Conservation (phyloP, 1,140 invertebrate genomes). For the Drosophila nigrodunni region DNA sequence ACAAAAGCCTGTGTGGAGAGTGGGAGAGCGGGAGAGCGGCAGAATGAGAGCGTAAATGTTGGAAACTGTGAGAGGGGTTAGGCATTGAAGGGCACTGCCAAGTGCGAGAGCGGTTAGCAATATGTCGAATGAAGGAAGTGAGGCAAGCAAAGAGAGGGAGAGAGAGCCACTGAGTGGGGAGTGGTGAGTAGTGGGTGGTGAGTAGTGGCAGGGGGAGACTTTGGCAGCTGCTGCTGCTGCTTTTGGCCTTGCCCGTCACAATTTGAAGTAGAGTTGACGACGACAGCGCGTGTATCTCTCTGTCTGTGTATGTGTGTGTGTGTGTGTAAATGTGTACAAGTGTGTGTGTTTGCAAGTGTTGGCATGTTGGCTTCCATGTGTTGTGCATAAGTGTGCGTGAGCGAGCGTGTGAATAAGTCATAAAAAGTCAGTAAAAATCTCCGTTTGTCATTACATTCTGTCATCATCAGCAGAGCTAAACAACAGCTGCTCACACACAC, state of each 20-base stretch:
- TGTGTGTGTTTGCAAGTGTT: constrained; percentile 16
- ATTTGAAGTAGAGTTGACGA: constrained; percentile 62
- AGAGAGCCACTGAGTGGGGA: constrained; percentile 2
- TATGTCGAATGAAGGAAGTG: background rate
- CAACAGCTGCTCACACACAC: constrained; percentile 14
- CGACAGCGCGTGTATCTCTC: background rate
- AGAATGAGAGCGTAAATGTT: background rate
- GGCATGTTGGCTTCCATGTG: constrained; percentile 10
- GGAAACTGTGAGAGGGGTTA: background rate
- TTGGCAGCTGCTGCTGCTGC: constrained; percentile 34
- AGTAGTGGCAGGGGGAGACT: too few species aligned
- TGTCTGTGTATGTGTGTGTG: constrained; percentile 18
- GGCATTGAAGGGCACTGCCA: constrained; percentile 22
- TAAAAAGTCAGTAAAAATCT: constrained; percentile 68
- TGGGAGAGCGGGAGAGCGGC: background rate
- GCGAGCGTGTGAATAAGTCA: constrained; percentile 53
- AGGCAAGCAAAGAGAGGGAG: background rate
- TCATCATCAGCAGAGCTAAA: constrained; percentile 39
- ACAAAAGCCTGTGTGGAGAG: background rate
- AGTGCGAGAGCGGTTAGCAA: constrained; percentile 11
- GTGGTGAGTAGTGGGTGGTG: background rate
- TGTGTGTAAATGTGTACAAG: constrained; percentile 11
- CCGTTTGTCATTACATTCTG: constrained; percentile 67
- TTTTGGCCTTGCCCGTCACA: constrained; percentile 54
- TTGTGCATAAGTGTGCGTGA: constrained; percentile 28